phyloP scores from a whole-genome alignment of 64 coral and sea anemone species.

The Hydrozoanthus tunicans region DNA sequence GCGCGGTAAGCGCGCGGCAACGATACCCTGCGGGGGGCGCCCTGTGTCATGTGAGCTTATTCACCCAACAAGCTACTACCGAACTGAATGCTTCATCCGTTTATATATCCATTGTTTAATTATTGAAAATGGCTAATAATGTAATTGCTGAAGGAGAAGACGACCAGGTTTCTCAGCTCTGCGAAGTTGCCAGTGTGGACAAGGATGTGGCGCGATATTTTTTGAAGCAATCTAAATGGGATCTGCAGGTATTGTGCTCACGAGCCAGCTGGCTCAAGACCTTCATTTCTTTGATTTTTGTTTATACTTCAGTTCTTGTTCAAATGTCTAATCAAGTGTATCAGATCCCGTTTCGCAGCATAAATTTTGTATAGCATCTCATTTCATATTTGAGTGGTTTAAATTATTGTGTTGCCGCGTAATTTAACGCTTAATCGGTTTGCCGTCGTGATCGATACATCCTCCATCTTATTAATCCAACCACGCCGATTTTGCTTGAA shows the following conservation, averaged over 20 bases:
- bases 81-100: neutral
- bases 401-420: no score
- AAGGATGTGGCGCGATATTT: constrained; percentile 11
- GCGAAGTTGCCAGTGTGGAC: neutral
- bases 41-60: neutral
- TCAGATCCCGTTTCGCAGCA: no score
- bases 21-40: no score
- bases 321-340: neutral
- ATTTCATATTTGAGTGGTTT: no score
- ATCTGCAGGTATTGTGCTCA: neutral
- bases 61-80: neutral
- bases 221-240: constrained; percentile 10
- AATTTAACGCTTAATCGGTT: no score
- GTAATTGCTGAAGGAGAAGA: neutral
- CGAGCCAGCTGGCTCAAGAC: no score
- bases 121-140: neutral
- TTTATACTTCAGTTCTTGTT: no score
- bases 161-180: constrained; percentile 2
- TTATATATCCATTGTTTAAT: neutral
- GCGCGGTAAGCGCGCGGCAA: no score
- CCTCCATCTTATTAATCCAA: no score
- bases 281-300: neutral
- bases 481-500: no score
- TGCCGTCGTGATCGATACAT: no score
- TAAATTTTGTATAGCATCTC: no score